A percentile compares a stretch with the other conserved stretches of the same genome.
phyloP scores from a whole-genome alignment of 2,797 vertebrate species.

The Chrysocyon brachyurus region DNA sequence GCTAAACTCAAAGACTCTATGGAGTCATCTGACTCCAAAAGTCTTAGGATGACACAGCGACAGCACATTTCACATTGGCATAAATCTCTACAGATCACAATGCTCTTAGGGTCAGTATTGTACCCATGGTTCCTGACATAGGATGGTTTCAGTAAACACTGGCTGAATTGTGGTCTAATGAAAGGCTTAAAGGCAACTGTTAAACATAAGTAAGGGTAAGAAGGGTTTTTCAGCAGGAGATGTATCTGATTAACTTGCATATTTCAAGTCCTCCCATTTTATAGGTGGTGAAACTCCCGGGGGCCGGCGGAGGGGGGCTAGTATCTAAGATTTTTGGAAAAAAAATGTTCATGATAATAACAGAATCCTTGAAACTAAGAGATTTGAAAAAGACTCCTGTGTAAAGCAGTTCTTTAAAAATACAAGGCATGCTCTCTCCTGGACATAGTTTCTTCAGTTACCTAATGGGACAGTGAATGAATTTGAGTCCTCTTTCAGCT shows the following conservation, averaged over 20 bases:
- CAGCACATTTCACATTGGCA: not conserved
- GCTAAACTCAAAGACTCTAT: constrained; percentile 45
- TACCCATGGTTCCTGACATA: not conserved
- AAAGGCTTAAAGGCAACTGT: constrained; percentile 55
- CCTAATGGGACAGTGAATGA: constrained; percentile 43
- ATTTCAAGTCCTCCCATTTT: constrained; percentile 63
- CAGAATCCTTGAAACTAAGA: constrained; percentile 58
- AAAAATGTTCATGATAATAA: constrained; percentile 65
- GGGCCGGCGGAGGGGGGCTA: not conserved
- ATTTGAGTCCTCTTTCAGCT: constrained; percentile 41
- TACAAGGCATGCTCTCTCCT: not conserved
- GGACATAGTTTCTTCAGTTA: constrained; percentile 40
- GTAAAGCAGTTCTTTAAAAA: constrained; percentile 57
- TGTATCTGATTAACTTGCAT: constrained; percentile 58
- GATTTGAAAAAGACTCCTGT: constrained; percentile 52
- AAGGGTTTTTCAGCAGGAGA: constrained; percentile 52
- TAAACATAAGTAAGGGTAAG: constrained; percentile 37
- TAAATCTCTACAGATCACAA: constrained; percentile 12
- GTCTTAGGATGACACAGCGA: not conserved
- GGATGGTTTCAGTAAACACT: constrained; percentile 61
- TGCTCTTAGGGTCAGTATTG: not conserved
- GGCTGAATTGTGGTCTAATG: constrained; percentile 51
- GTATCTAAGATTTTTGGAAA: constrained; percentile 74
- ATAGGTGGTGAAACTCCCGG: constrained; percentile 51
- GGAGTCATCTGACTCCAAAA: constrained; percentile 19